phyloP scores from a whole-genome alignment of 2,888 invertebrate species.

The Philhelius pedissequus region DNA sequence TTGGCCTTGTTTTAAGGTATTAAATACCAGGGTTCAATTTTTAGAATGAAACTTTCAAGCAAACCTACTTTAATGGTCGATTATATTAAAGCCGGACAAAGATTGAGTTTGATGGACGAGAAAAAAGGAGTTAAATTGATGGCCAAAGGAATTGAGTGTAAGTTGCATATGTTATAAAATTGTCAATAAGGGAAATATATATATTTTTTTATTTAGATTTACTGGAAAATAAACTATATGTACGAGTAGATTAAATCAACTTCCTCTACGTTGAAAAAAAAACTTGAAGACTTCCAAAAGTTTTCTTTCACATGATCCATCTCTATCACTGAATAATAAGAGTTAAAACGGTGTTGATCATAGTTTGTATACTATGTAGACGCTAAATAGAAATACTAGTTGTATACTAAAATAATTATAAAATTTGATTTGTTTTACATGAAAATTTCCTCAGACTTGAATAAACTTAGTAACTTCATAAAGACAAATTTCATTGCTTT shows the following conservation, averaged over 20 bases:
- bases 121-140: constrained; percentile 21
- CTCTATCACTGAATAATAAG: too few relatives aligned
- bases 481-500: too few relatives aligned
- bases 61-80: constrained; percentile 16
- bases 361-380: too few relatives aligned
- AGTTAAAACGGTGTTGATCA: too few relatives aligned
- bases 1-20: constrained; percentile 68
- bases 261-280: too few relatives aligned
- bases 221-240: constrained; percentile 19
- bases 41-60: constrained; percentile 61
- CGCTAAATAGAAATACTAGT: too few relatives aligned
- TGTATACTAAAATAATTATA: too few relatives aligned
- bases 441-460: too few relatives aligned
- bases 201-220: constrained; percentile 57
- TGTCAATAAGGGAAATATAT: background rate
- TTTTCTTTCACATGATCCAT: too few relatives aligned
- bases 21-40: constrained; percentile 71
- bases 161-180: constrained; percentile 21
- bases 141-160: constrained; percentile 68
- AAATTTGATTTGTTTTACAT: too few relatives aligned
- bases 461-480: too few relatives aligned
- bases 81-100: background rate
- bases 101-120: constrained; percentile 28
- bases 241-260: background rate
- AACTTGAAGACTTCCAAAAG: too few relatives aligned